Evolutionary conservation across 2,888 invertebrate species (phyloP).

Genomic region (Parasteatoda lunata): DNA sequence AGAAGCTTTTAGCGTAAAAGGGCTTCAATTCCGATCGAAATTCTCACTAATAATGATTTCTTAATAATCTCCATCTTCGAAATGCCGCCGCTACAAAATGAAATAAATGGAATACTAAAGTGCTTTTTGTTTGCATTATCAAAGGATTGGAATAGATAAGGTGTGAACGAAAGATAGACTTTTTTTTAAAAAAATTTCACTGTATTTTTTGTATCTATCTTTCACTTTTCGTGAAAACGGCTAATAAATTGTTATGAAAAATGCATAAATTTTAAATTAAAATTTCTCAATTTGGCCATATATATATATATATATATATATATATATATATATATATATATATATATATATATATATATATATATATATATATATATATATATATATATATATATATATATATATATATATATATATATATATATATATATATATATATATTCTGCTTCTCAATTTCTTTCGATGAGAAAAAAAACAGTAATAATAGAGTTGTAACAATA

Average conservation of each 20-base stretch:
- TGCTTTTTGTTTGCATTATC: constrained; percentile 19
- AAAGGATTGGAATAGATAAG: constrained; percentile 6
- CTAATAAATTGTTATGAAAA: too few relatives aligned
- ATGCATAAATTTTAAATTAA: too few relatives aligned
- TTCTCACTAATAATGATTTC: constrained; percentile 45
- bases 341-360: background rate
- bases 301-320: background rate
- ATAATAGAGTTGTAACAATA: too few relatives aligned
- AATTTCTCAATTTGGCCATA: background rate
- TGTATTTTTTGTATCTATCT: background rate
- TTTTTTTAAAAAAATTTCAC: constrained; percentile 3
- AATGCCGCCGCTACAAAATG: constrained; percentile 15
- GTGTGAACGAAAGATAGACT: background rate
- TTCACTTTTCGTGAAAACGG: too few relatives aligned
- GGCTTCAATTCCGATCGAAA: constrained; percentile 5
- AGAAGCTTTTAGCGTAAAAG: constrained; percentile 9
- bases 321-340: background rate
- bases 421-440: too few relatives aligned
- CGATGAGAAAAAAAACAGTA: too few relatives aligned
- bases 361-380: too few relatives aligned
- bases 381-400: too few relatives aligned
- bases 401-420: too few relatives aligned
- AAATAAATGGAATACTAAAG: constrained; percentile 38
- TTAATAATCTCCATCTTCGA: constrained; percentile 19
- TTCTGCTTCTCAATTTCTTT: too few relatives aligned